These are phyloP conservation scores for Eufriesea mexicana DNA, from an alignment of 1,140 invertebrate species.

Conservation along the genomic window DNA sequence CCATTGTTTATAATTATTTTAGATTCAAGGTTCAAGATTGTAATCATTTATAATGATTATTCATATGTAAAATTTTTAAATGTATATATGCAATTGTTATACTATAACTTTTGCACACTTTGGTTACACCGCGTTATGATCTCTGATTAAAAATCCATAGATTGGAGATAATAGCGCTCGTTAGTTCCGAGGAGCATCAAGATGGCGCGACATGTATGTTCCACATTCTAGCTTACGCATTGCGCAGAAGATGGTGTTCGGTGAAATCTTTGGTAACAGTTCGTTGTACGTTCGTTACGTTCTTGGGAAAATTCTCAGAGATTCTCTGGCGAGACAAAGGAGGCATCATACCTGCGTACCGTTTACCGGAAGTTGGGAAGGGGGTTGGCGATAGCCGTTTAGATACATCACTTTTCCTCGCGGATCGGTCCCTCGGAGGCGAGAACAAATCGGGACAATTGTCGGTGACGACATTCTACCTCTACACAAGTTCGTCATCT, in stretches of 20 bases:
- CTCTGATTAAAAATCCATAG: too few species aligned
- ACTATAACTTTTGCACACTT: too few species aligned
- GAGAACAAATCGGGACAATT: conserved; percentile 58
- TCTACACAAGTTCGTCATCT: neutral
- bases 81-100: too few species aligned
- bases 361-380: conserved; percentile 77
- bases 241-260: conserved; percentile 51
- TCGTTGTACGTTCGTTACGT: conserved; percentile 73
- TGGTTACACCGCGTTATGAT: too few species aligned
- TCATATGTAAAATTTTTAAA: too few species aligned
- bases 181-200: neutral
- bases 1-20: too few species aligned
- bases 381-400: conserved; percentile 70
- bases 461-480: conserved; percentile 18
- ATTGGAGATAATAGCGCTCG: neutral
- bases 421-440: conserved; percentile 45
- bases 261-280: conserved; percentile 76
- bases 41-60: too few species aligned
- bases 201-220: neutral
- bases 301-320: conserved; percentile 81
- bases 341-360: conserved; percentile 71
- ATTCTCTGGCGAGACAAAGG: conserved; percentile 73
- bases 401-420: conserved; percentile 72
- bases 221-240: conserved; percentile 13
- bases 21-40: too few species aligned